Conservation (phyloP, 2,888 invertebrate species). For the Cerastis leucographa region DNA sequence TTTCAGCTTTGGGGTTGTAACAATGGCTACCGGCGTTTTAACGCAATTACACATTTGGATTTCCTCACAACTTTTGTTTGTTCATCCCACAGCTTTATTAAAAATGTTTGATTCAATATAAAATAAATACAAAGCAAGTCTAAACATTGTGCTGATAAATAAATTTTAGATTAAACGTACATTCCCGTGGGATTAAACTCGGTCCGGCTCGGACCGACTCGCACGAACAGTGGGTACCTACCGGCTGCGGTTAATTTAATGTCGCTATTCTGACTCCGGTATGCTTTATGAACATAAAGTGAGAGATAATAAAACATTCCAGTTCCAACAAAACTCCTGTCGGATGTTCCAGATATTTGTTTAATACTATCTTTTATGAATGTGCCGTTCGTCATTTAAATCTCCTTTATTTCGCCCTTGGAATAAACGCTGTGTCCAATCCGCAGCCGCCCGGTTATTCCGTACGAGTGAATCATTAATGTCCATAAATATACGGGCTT, state of each 20-base stretch:
- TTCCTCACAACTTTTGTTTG: slow-evolving; percentile 26
- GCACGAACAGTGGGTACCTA: slow-evolving; percentile 63
- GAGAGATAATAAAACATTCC: slow-evolving; percentile 70
- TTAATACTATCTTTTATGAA: slow-evolving; percentile 68
- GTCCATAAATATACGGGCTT: slow-evolving; percentile 45
- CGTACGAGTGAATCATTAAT: slow-evolving; percentile 56
- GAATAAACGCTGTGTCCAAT: slow-evolving; percentile 60
- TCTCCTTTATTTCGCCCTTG: slow-evolving; percentile 67
- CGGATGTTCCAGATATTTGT: slow-evolving; percentile 69
- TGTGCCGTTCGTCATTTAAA: slow-evolving; percentile 62
- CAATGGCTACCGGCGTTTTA: slow-evolving; percentile 34
- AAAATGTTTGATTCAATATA: slow-evolving; percentile 40
- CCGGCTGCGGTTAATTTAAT: slow-evolving; percentile 71
- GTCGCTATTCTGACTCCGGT: slow-evolving; percentile 61
- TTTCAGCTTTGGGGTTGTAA: slow-evolving; percentile 21
- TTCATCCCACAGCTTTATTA: slow-evolving; percentile 19
- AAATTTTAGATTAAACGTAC: slow-evolving; percentile 64
- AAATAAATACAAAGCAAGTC: slow-evolving; percentile 37
- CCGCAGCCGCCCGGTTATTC: slow-evolving; percentile 50
- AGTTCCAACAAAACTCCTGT: slow-evolving; percentile 54
- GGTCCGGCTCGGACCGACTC: slow-evolving; percentile 30
- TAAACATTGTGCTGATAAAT: slow-evolving; percentile 41
- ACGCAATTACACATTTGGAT: slow-evolving; percentile 48
- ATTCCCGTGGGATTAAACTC: slow-evolving; percentile 65
- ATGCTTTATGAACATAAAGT: slow-evolving; percentile 69